Evolutionary conservation across 2,888 invertebrate genomes (phyloP).

Genomic region (Arctia plantaginis): DNA sequence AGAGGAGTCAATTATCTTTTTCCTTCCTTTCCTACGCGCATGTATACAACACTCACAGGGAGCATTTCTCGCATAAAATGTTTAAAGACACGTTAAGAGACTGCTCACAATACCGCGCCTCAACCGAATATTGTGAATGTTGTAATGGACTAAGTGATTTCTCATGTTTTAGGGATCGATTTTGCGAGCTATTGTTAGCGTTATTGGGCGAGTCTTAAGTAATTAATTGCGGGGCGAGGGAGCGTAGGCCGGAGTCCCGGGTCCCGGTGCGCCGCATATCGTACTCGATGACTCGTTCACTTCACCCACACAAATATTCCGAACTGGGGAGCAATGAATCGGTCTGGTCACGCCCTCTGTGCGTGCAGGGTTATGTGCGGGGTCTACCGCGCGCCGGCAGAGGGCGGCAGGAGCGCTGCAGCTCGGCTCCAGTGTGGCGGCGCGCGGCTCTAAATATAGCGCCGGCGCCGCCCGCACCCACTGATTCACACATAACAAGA

Average conservation of each 20-base stretch:
- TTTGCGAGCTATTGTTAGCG: constrained; percentile 9
- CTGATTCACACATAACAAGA: constrained; percentile 52
- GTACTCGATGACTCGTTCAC: constrained; percentile 25
- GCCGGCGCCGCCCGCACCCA: constrained; percentile 46
- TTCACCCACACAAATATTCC: constrained; percentile 16
- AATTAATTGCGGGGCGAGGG: constrained; percentile 35
- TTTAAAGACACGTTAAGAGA: not conserved
- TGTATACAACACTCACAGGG: not conserved
- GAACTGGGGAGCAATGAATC: constrained; percentile 9
- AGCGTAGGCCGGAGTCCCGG: constrained; percentile 7
- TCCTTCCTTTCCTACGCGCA: not conserved
- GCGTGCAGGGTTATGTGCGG: too few relatives aligned
- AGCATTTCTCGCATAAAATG: not conserved
- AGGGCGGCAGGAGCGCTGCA: constrained; percentile 43
- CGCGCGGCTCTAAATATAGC: constrained; percentile 56
- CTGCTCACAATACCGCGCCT: not conserved
- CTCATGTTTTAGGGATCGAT: constrained; percentile 12
- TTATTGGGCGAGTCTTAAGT: constrained; percentile 22
- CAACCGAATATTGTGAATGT: not conserved
- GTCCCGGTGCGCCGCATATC: not conserved
- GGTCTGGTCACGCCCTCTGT: constrained; percentile 28
- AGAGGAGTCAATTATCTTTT: not conserved
- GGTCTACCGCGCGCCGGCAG: constrained; percentile 25
- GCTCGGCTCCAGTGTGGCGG: constrained; percentile 38
- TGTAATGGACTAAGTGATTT: constrained; percentile 7